Base-by-base conservation (phyloP, 53 echinoderm and acorn worm genomes). In the Astropecten irregularis region DNA sequence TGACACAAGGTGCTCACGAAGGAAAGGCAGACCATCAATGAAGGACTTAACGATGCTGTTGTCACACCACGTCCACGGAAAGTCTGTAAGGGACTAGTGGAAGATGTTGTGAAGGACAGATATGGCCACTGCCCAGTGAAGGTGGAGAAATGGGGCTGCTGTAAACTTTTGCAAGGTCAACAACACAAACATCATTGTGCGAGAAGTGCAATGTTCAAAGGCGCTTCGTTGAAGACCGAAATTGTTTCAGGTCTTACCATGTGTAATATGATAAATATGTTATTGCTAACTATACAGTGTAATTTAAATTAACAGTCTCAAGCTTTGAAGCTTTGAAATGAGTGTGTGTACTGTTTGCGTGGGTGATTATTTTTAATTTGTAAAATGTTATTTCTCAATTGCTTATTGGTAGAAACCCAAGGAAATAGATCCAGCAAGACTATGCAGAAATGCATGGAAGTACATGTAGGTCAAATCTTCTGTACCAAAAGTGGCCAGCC, bases 121-220 rank as follows among this genome's bases (percentile, higher is more conserved):
- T 32, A 74, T 25, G 76, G 61, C 44, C 76, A 86, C 76, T 74
- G 64, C 51, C 77, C 87, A 53, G 39, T 77, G 28, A 66, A 77
- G 77, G 44, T 67, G 11, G 46, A 71, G 5, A 71, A 60, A 32
- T 60, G 72, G 30, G 71, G 71, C 30, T 47, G 85, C 42, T 85
- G 85, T 62, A 85, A 72, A 40, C 27, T 50, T n/a, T 1, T 70
- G 70, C 70, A 39, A 67, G 32, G 42, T 15, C 26, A 54, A 70
- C 35, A 28, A 23, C 20, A 50, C 84, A 22, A 51, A 52, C 42
- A 42, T n/a, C 42, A 42, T 42, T 42, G 42, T 42, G 42, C 42
- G 42, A 42, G 42, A 42, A 42, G 42, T 84, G 84, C 34, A 71
- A 56, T 51, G 85, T 85, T 27, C 56, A 49, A 20, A 26, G 59